phyloP scores from a whole-genome alignment of 2,113 vertebrate species.

The Otus sunia region DNA sequence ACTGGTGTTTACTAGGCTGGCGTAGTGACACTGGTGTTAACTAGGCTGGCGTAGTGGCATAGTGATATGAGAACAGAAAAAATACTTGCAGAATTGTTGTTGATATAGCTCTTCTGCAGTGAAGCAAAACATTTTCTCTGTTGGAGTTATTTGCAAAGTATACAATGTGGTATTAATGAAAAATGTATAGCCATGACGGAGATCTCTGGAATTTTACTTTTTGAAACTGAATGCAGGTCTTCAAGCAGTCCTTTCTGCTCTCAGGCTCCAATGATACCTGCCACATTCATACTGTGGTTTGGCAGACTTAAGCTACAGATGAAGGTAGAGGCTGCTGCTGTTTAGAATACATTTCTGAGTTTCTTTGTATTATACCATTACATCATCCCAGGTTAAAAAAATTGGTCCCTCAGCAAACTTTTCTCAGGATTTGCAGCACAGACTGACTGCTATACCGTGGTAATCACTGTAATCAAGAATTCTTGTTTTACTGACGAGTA shows the following conservation, averaged over 20 bases:
- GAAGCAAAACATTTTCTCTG: neutral
- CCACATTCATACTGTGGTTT: accelerated
- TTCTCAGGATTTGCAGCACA: neutral
- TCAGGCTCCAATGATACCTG: neutral
- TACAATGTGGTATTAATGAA: neutral
- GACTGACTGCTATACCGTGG: neutral
- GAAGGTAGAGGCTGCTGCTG: neutral
- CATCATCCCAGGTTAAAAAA: neutral
- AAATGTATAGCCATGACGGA: neutral
- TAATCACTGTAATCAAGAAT: neutral
- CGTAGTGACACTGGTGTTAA: neutral
- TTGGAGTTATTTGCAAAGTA: neutral
- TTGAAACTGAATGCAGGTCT: neutral
- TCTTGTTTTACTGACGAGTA: neutral
- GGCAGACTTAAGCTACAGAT: neutral
- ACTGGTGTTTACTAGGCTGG: neutral
- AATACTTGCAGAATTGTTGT: neutral
- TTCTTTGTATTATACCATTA: neutral
- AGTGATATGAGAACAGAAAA: neutral
- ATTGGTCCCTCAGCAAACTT: neutral
- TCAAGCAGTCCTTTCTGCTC: neutral
- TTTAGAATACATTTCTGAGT: neutral
- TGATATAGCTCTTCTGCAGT: neutral
- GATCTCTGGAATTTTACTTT: neutral
- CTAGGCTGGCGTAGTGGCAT: neutral